Conservation (phyloP, 2,888 invertebrate genomes). For the Luperina testacea region DNA sequence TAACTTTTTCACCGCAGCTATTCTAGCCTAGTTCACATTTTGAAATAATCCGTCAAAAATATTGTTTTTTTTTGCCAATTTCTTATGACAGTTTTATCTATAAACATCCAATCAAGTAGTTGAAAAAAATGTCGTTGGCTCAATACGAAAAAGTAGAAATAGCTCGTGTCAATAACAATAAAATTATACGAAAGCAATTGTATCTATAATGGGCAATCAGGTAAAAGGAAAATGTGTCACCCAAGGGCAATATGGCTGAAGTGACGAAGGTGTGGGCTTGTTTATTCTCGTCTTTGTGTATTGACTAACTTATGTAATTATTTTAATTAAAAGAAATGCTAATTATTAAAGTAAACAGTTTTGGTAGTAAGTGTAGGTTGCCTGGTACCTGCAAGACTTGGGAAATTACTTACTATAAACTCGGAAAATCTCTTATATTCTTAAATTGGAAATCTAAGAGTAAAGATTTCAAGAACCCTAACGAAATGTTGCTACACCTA, state of each 20-base stretch:
- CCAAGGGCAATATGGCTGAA: conserved; percentile 42
- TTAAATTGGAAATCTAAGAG: neutral
- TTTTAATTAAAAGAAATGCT: conserved; percentile 16
- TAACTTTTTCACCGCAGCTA: neutral
- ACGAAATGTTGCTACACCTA: neutral
- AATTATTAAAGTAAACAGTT: neutral
- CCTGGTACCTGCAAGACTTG: neutral
- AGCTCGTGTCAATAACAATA: conserved; percentile 33
- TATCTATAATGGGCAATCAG: conserved; percentile 55
- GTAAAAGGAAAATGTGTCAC: conserved; percentile 58
- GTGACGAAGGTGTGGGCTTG: conserved; percentile 51
- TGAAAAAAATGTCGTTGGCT: neutral
- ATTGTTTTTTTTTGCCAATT: neutral
- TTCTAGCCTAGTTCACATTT: neutral
- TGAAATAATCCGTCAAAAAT: neutral
- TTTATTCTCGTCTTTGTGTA: conserved; percentile 45
- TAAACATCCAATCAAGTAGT: neutral
- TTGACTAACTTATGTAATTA: conserved; percentile 32
- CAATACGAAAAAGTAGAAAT: conserved; percentile 13
- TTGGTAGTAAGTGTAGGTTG: neutral
- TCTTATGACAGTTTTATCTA: neutral
- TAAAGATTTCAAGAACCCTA: neutral
- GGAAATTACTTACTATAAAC: neutral
- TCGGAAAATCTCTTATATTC: neutral
- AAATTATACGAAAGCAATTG: conserved; percentile 34